Conservation (phyloP, 2,888 invertebrate genomes). For the Doris montereyensis region DNA sequence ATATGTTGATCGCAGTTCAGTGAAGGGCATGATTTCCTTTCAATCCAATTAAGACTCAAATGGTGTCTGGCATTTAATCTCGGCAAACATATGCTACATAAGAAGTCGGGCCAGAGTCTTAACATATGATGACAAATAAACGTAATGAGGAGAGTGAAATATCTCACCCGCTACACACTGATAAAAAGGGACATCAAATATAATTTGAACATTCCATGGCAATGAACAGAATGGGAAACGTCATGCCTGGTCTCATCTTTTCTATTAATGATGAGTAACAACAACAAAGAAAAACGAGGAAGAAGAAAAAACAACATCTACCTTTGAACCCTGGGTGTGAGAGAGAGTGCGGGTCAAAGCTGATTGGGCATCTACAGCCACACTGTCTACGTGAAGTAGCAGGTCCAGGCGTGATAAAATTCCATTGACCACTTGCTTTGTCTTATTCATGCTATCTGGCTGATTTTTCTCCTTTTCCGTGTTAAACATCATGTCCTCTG, state of each 20-base stretch:
- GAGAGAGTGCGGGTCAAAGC: conserved; percentile 59
- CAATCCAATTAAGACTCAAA: no score
- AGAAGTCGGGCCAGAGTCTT: no score
- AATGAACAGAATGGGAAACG: neutral
- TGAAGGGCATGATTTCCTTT: no score
- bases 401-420: conserved; percentile 64
- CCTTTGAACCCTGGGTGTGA: conserved; percentile 47
- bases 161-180: no score
- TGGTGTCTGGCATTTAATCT: no score
- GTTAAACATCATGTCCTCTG: conserved; percentile 26
- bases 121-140: no score
- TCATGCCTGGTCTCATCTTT: no score
- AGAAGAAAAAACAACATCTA: neutral
- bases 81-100: no score
- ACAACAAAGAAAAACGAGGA: no score
- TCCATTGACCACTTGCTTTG: conserved; percentile 61
- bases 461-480: conserved; percentile 1
- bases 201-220: neutral
- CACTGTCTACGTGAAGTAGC: conserved; percentile 67
- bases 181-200: neutral
- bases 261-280: no score
- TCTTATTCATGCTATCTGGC: conserved; percentile 51
- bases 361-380: conserved; percentile 49
- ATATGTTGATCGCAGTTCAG: no score
- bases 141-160: no score